Conservation (phyloP, 1,140 invertebrate species). For the Hesperophylax magnus region DNA sequence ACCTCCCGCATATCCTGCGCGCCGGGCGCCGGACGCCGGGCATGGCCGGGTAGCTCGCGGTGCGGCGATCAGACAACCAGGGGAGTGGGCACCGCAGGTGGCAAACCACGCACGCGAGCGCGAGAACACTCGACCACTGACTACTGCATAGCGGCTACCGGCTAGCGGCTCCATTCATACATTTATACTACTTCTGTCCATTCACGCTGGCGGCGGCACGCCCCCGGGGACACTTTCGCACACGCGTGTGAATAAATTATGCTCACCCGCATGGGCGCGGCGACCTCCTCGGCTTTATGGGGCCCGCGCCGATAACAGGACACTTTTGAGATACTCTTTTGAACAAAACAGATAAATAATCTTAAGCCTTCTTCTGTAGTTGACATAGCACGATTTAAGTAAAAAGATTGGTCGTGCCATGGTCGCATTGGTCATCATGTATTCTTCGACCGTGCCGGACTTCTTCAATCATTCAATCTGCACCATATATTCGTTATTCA, state of each 20-base stretch:
- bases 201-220: slow-evolving; percentile 17
- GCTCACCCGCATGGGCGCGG: not conserved
- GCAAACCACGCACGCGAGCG: not conserved
- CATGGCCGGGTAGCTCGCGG: not conserved
- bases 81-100: slow-evolving; percentile 9
- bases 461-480: no score
- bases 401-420: no score
- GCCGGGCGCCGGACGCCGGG: not conserved
- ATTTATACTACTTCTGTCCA: not conserved
- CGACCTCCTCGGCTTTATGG: slow-evolving; percentile 9
- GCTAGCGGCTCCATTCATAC: slow-evolving; percentile 2
- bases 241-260: slow-evolving; percentile 32
- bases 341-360: no score
- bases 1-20: not conserved
- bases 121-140: no score
- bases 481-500: no score
- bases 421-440: no score
- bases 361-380: no score
- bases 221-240: slow-evolving; percentile 38
- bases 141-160: not conserved
- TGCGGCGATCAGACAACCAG: not conserved
- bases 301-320: not conserved
- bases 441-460: no score
- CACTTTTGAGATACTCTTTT: not conserved
- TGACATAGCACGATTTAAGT: no score